Evolutionary conservation across 2,888 invertebrate species (phyloP), one percentile per base, ranked within the genome.

Genomic region (Xestoiulus laeticollis): DNA sequence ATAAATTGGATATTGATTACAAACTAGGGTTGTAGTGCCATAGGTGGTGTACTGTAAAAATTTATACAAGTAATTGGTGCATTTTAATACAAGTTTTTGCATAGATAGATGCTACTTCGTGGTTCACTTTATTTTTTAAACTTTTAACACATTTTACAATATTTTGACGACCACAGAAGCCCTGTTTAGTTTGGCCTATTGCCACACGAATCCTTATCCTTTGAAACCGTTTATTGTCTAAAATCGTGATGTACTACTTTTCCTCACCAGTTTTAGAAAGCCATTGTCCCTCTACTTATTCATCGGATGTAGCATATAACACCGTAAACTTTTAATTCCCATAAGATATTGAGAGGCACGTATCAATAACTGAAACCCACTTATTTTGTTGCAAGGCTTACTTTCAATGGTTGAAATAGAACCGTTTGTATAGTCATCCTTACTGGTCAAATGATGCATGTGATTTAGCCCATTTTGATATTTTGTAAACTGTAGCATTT

Each of bases 211-310:
- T 30, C 78, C 26, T 78, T 22, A 59, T 59, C 59, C 22, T 78
- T 78, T 78, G 78, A 78, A 30, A 78, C 30, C 26, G 78, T 78
- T 78, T 78, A 78, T 78, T 78, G 78, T 30, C 30, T 30, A 78
- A 26, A 30, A 26, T 26, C 78, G 30, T 78, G 78, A 30, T 26
- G 12, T 30, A 26, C 14, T 78, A 26, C 14, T 78, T 78, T 78
- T 78, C 78, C 78, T 78, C 16, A 16, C 30, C 78, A 78, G 78
- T 78, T 78, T 78, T 78, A 78, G 78, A 78, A 78, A 78, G 30
- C 14, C 26, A 78, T 30, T 30, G 78, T 78, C 78, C 78, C 78
- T 78, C 78, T 26, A 68, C 26, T 68, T 68, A 78, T 30, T 30
- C 30, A 78, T 78, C 30, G 78, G 30, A 26, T 78, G 1, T 26